A percentile compares a stretch with the other conserved stretches of the same genome.
Evolutionary conservation across 2,888 invertebrate species (phyloP).

Genomic region (Nephrotoma guestfalica): DNA sequence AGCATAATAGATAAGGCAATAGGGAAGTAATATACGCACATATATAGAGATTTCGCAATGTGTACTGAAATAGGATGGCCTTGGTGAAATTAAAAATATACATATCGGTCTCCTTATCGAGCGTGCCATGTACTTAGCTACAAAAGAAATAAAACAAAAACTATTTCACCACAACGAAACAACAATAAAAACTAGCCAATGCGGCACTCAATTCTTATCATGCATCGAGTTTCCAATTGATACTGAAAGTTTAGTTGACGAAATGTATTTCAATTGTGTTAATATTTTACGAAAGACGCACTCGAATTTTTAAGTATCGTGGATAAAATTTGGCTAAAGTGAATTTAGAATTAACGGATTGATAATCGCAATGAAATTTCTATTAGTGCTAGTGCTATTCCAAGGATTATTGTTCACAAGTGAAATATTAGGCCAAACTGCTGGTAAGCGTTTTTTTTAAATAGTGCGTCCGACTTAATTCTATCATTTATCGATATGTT

Average conservation of each 20-base stretch:
- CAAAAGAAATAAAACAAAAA: not conserved
- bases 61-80: not conserved
- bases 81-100: not conserved
- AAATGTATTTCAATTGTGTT: not conserved
- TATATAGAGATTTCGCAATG: not conserved
- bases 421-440: not conserved
- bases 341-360: not conserved
- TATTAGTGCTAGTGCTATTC: not conserved
- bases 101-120: not conserved
- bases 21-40: not conserved
- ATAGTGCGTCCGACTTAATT: not conserved
- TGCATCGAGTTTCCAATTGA: not conserved
- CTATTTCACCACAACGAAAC: not conserved
- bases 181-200: not conserved
- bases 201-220: not conserved
- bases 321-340: not conserved
- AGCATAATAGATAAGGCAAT: not conserved
- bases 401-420: not conserved
- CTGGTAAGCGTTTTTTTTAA: not conserved
- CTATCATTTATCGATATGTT: not conserved
- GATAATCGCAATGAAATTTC: not conserved
- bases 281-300: not conserved
- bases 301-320: not conserved
- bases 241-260: not conserved
- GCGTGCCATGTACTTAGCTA: not conserved